Percentiles rank a stretch among this genome's conserved stretches.
phyloP scores from a whole-genome alignment of 2,797 vertebrate genomes.

The Gymnocypris eckloni region DNA sequence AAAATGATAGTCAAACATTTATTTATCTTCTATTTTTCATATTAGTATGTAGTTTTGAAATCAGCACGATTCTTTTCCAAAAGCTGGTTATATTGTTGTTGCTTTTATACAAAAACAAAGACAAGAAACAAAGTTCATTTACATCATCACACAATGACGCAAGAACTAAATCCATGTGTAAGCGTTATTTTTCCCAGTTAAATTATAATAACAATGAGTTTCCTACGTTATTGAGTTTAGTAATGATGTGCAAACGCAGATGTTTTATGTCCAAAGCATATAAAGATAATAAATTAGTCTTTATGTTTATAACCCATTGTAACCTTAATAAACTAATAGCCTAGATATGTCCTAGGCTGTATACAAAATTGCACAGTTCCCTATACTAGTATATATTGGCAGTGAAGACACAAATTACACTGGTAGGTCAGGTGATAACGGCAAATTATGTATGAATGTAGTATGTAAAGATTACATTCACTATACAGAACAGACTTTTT shows the following conservation, averaged over 20 bases:
- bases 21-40: no score
- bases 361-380: not conserved
- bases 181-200: not conserved
- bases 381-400: no score
- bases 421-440: not conserved
- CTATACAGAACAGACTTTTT: no score
- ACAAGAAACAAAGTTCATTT: not conserved
- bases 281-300: not conserved
- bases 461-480: not conserved
- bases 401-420: not conserved
- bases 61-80: not conserved
- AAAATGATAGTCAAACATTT: slow-evolving; percentile 27
- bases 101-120: no score
- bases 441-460: not conserved
- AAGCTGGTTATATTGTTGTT: not conserved
- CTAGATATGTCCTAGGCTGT: not conserved
- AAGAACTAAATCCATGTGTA: not conserved
- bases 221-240: not conserved
- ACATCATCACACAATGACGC: not conserved
- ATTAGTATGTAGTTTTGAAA: no score
- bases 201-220: not conserved
- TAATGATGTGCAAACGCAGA: not conserved
- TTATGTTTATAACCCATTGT: not conserved
- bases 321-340: not conserved
- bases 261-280: not conserved